A percentile compares a stretch with the other conserved stretches of the same genome.
Conservation (phyloP, 2,888 invertebrate species). For the Diarsia rubi region DNA sequence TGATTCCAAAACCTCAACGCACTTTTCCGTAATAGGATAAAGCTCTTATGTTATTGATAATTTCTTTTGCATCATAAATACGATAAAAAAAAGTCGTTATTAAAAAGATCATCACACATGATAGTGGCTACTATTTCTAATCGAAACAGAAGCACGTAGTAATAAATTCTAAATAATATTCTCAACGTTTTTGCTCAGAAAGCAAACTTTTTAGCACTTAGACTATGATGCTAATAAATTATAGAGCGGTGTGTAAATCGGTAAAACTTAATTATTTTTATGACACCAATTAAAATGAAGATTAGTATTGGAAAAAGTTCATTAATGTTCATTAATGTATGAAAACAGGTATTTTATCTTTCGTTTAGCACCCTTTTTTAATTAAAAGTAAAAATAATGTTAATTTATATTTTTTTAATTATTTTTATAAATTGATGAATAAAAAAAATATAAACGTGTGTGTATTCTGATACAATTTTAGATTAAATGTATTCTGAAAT, state of each 20-base stretch:
- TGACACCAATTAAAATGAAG: constrained; percentile 37
- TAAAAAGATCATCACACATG: not conserved
- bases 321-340: constrained; percentile 29
- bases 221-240: constrained; percentile 29
- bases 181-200: constrained; percentile 19
- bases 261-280: constrained; percentile 49
- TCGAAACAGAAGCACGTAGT: constrained; percentile 18
- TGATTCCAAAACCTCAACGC: not conserved
- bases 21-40: not conserved
- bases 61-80: not conserved
- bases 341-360: constrained; percentile 7
- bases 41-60: not conserved
- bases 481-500: not conserved
- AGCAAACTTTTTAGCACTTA: not conserved
- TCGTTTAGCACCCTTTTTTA: not conserved
- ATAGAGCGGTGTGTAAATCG: constrained; percentile 8
- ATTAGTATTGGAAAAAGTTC: constrained; percentile 18
- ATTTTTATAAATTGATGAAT: no score
- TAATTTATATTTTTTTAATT: no score
- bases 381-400: no score
- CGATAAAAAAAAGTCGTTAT: not conserved
- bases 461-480: not conserved
- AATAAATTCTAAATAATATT: constrained; percentile 18
- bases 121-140: not conserved
- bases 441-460: no score